A percentile compares a stretch with the other conserved stretches of the same genome.
Conservation (phyloP, 2,888 invertebrate species). For the Sicus ferrugineus region DNA sequence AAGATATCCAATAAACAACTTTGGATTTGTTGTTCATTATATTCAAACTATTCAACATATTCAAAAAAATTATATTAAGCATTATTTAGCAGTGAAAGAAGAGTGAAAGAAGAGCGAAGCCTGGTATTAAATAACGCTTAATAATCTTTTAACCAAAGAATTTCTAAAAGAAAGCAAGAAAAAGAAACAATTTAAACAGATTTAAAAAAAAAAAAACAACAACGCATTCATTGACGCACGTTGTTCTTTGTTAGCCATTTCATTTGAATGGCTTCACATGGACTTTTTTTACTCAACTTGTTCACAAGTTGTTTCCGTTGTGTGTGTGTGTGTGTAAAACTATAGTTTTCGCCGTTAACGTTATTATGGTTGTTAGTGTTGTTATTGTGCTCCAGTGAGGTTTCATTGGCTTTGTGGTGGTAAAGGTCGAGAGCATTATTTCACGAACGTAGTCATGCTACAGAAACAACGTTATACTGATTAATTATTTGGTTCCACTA, state of each 20-base stretch:
- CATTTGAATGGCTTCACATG: conserved; percentile 31
- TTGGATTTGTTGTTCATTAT: no score
- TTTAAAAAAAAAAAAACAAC: conserved; percentile 22
- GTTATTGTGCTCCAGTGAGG: conserved; percentile 3
- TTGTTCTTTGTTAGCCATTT: neutral
- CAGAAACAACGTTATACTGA: neutral
- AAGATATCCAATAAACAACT: no score
- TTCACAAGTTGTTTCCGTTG: neutral
- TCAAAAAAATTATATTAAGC: no score
- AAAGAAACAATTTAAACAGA: neutral
- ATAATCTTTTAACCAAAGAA: neutral
- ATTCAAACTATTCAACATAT: no score
- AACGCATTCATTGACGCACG: no score
- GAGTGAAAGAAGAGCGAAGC: no score
- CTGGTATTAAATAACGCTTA: neutral
- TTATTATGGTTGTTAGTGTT: neutral
- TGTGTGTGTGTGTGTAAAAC: conserved; percentile 1
- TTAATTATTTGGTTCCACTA: neutral
- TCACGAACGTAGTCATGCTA: neutral
- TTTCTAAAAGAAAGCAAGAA: neutral
- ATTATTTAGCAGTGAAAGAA: no score
- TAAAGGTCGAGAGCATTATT: neutral
- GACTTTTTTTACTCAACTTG: conserved; percentile 1
- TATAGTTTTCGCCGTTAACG: no score
- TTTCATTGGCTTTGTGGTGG: neutral